Evolutionary conservation across 2,888 invertebrate genomes (phyloP).

Genomic region (Sylvicola cinctus): DNA sequence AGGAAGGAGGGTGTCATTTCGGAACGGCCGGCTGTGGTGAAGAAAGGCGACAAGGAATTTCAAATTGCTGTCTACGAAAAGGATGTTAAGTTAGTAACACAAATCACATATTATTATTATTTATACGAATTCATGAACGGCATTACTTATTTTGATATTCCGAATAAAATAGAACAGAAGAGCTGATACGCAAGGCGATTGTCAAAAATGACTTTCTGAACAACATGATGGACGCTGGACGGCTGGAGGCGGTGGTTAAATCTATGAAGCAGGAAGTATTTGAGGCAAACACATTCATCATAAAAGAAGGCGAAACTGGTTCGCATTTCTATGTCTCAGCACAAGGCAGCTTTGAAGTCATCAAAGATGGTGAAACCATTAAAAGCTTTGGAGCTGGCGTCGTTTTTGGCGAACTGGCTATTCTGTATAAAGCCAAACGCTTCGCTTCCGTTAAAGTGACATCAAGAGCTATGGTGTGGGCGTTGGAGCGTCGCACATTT

Average conservation of each 20-base stretch:
- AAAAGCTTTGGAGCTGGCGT: conserved; percentile 62
- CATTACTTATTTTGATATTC: conserved; percentile 1
- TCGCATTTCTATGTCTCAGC: conserved; percentile 75
- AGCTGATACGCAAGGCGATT: conserved; percentile 47
- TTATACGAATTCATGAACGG: conserved; percentile 2
- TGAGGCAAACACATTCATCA: conserved; percentile 45
- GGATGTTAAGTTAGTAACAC: conserved; percentile 29
- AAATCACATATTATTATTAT: background rate
- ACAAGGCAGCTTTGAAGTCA: conserved; percentile 69
- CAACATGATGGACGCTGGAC: conserved; percentile 50
- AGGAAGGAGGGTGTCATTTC: conserved; percentile 32
- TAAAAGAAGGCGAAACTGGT: conserved; percentile 62
- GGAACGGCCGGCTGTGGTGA: conserved; percentile 27
- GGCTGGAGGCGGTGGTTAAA: conserved; percentile 56
- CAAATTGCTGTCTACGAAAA: conserved; percentile 33
- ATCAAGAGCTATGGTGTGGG: conserved; percentile 68
- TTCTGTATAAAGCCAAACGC: conserved; percentile 81
- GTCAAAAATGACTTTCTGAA: conserved; percentile 65
- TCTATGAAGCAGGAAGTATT: conserved; percentile 58
- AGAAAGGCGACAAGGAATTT: conserved; percentile 24
- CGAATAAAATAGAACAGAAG: conserved; percentile 28
- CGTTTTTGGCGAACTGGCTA: conserved; percentile 81
- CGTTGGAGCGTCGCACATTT: conserved; percentile 65
- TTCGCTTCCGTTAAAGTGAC: conserved; percentile 68
- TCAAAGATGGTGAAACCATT: conserved; percentile 55